Conservation (phyloP, 2,797 vertebrate genomes). For the Synanceia verrucosa region DNA sequence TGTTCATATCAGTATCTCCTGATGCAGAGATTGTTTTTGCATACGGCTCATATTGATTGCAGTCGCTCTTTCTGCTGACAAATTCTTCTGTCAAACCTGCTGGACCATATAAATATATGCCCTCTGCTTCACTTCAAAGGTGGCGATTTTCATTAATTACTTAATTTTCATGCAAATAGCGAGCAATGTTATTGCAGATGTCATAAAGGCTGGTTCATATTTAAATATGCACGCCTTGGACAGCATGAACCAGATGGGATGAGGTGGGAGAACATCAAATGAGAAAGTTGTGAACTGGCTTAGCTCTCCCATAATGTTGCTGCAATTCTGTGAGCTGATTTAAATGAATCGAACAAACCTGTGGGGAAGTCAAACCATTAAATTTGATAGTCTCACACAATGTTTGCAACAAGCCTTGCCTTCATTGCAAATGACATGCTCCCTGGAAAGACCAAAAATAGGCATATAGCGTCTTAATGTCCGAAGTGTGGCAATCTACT, state of each 20-base stretch:
- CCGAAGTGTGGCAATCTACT: neutral
- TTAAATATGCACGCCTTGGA: constrained; percentile 39
- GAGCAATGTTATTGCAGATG: constrained; percentile 13
- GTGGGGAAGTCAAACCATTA: constrained; percentile 17
- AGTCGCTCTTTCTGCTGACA: constrained; percentile 8
- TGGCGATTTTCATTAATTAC: neutral
- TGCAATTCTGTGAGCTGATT: constrained; percentile 35
- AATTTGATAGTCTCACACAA: constrained; percentile 20
- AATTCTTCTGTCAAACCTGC: constrained; percentile 8
- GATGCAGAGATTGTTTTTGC: constrained; percentile 4
- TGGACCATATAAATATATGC: constrained; percentile 5
- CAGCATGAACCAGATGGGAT: constrained; percentile 32
- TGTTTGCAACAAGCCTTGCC: constrained; percentile 22
- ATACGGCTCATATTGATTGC: neutral
- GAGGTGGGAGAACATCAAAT: constrained; percentile 46
- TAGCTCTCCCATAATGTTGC: neutral
- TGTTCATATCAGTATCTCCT: constrained; percentile 1
- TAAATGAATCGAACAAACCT: constrained; percentile 36
- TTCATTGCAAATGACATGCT: constrained; percentile 13
- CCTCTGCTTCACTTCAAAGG: constrained; percentile 7
- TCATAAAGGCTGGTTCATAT: constrained; percentile 25
- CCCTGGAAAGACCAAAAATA: neutral
- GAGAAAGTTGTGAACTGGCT: constrained; percentile 43
- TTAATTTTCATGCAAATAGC: neutral
- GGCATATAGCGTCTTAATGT: neutral